These are phyloP conservation scores for Zonotrichia albicollis DNA, from an alignment of 2,797 vertebrate species.

Conservation along the genomic window DNA sequence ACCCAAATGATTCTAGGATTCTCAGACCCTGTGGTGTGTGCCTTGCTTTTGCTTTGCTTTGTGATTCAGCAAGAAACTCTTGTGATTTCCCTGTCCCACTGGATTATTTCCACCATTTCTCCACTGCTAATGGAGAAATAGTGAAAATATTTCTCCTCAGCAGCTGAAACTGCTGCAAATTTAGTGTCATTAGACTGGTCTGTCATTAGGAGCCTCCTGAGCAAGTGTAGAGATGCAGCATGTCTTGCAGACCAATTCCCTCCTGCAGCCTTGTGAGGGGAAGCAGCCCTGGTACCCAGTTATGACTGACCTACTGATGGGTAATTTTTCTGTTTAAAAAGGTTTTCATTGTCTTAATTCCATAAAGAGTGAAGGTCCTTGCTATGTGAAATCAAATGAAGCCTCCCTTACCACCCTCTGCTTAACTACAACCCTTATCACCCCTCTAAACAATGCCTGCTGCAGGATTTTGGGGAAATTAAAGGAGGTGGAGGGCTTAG, in stretches of 20 bases:
- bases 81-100: background rate
- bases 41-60: background rate
- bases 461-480: no score
- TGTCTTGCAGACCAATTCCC: background rate
- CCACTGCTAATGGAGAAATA: background rate
- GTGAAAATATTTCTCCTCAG: no score
- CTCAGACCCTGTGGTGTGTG: background rate
- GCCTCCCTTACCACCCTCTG: background rate
- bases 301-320: background rate
- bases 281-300: background rate
- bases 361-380: background rate
- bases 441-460: background rate
- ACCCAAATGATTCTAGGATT: background rate
- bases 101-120: background rate
- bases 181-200: no score
- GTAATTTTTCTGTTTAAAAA: background rate
- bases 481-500: no score
- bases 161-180: no score
- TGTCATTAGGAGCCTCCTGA: background rate
- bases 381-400: fast-evolving
- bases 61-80: background rate
- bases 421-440: background rate
- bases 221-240: background rate
- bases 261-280: background rate
- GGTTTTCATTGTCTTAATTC: background rate